A percentile compares a stretch with the other conserved stretches of the same genome.
phyloP scores from a whole-genome alignment of 2,797 vertebrate species.

The Florisuga fusca region DNA sequence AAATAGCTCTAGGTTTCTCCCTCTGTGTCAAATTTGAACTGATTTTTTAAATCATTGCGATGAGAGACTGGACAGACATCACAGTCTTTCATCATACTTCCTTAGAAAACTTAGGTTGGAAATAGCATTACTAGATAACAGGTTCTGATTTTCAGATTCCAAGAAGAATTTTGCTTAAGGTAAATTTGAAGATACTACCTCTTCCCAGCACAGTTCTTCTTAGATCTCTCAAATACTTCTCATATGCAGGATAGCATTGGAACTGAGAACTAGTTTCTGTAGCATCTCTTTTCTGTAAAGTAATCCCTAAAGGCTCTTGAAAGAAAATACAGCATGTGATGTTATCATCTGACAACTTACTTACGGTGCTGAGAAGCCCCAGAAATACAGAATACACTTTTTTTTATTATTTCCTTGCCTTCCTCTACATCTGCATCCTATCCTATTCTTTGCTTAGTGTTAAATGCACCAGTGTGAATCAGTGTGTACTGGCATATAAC shows the following conservation, averaged over 20 bases:
- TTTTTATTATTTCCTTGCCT: neutral
- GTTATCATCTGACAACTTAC: neutral
- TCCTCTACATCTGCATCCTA: neutral
- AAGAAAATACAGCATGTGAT: neutral
- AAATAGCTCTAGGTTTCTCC: neutral
- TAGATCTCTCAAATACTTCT: neutral
- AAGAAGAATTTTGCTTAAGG: neutral
- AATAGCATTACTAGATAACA: neutral
- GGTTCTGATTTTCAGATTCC: neutral
- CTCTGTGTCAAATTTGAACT: neutral
- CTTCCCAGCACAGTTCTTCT: neutral
- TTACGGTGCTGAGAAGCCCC: neutral
- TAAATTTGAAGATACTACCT: neutral
- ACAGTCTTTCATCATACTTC: neutral
- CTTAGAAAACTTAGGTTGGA: neutral
- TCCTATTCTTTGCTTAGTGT: neutral
- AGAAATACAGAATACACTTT: neutral
- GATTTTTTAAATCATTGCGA: neutral
- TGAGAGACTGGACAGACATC: neutral
- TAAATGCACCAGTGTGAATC: neutral
- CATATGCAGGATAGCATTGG: neutral
- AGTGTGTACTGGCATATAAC: neutral
- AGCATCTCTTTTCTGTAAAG: neutral
- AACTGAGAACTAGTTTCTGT: neutral
- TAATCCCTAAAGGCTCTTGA: neutral